Evolutionary conservation across 2,888 invertebrate species (phyloP), one percentile per base, ranked within the genome.

Genomic region (Tachina lurida): DNA sequence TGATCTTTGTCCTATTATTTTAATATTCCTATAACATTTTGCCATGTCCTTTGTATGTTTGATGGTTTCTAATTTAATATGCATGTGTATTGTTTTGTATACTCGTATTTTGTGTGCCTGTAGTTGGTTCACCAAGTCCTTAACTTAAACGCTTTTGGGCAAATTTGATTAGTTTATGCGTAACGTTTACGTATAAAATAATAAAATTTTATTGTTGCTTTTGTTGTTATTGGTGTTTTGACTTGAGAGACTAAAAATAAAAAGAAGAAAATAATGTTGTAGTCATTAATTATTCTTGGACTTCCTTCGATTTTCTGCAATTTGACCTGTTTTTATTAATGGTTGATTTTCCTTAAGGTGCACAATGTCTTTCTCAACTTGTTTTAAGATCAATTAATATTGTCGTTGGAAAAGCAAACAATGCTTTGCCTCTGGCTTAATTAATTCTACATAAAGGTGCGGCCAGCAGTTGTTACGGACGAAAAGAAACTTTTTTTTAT

Each of bases 111-210:
- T 12, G 17, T 70, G 15, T 58, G 19, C n/a, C 7, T 47, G 17
- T n/a, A 10, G 17, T 54, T 56, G 60, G 22, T 49, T 41, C 31
- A 2, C 2, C n/a, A 31, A 70, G 70, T 68, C 43, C 58, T 71
- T 54, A 41, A 65, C 58, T 65, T 54, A 41, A 65, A 68, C 22
- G 68, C 78, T 63, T 31, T 65, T 60, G 19, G 62, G 58, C 71
- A 12, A 70, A 62, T 83, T 82, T 79, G 60, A 71, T 76, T 76
- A 86, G 54, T 71, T 86, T 73, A 62, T 76, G 85, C 43, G 75
- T 62, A 67, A 62, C 71, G n/a, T 75, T 67, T 73, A 68, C 58
- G 67, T 79, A 79, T 79, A 67, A 43, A 43, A 43, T 19, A 83
- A 86, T 83, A 79, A 54, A 52, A 70, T 73, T 77, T 76, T 73